A percentile compares a stretch with the other conserved stretches of the same genome.
Evolutionary conservation across 2,888 invertebrate genomes (phyloP).

Genomic region (Beris chalybata): DNA sequence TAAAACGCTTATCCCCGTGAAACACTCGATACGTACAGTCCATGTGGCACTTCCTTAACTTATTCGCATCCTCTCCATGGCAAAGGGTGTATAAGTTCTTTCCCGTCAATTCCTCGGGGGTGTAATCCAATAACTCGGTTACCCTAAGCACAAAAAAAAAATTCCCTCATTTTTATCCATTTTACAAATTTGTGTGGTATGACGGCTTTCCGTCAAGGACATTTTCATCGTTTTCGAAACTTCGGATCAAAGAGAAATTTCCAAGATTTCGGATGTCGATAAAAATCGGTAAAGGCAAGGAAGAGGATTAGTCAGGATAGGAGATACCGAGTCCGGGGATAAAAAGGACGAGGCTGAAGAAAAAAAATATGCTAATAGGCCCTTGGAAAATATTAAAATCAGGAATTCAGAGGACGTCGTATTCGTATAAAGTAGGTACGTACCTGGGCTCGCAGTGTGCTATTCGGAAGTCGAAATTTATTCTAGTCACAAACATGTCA

Average conservation of each 20-base stretch:
- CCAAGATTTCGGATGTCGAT: conserved; percentile 36
- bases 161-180: background rate
- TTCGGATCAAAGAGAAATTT: conserved; percentile 35
- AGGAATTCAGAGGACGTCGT: conserved; percentile 22
- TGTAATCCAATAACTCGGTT: conserved; percentile 88
- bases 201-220: conserved; percentile 1
- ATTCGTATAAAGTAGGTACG: conserved; percentile 46
- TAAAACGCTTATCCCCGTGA: background rate
- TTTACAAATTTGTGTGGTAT: background rate
- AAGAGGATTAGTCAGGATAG: conserved; percentile 4
- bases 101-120: conserved; percentile 90
- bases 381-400: conserved; percentile 37
- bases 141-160: conserved; percentile 64
- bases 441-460: conserved; percentile 97
- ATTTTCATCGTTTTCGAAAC: conserved; percentile 2
- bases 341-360: background rate
- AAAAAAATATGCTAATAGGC: conserved; percentile 37
- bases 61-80: conserved; percentile 94
- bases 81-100: conserved; percentile 92
- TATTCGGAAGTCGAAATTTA: conserved; percentile 94
- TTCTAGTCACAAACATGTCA: conserved; percentile 95
- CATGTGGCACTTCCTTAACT: conserved; percentile 90
- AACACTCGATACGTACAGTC: conserved; percentile 76
- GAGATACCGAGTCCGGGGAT: conserved; percentile 2
- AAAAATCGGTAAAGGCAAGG: conserved; percentile 16